phyloP scores from a whole-genome alignment of 1,140 invertebrate species.

The Meloidogyne hapla region DNA sequence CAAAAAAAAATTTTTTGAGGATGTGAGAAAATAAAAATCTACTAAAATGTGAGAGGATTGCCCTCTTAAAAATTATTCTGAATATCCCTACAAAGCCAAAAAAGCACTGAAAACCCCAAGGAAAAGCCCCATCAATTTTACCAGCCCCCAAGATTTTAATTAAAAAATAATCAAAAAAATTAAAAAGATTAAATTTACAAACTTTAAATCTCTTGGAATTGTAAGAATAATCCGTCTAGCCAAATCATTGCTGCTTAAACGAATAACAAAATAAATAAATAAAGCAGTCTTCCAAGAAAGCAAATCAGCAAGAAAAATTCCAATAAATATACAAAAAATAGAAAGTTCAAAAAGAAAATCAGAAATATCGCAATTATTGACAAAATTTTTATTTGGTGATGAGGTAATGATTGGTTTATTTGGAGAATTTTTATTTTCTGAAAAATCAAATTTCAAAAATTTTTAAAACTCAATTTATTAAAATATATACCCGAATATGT shows the following conservation, averaged over 20 bases:
- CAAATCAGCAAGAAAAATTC: not conserved
- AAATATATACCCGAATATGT: not conserved
- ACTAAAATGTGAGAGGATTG: no score
- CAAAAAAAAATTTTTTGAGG: no score
- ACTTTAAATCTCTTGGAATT: constrained; percentile 36
- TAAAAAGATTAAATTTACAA: constrained; percentile 17
- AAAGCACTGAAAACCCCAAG: no score
- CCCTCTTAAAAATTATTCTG: no score
- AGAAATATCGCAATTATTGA: not conserved
- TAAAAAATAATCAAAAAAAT: no score
- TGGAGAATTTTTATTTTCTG: not conserved
- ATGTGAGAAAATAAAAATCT: no score
- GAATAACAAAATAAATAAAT: constrained; percentile 30
- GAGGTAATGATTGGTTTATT: not conserved
- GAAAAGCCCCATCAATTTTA: no score
- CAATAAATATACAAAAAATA: not conserved
- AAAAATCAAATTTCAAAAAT: no score
- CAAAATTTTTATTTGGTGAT: not conserved
- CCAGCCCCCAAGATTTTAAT: no score
- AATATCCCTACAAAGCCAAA: no score
- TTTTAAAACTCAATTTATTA: not conserved
- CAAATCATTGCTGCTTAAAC: constrained; percentile 19
- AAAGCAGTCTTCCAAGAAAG: constrained; percentile 13
- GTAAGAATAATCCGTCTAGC: constrained; percentile 22
- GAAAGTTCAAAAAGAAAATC: not conserved